Evolutionary conservation across 2,797 vertebrate species (phyloP), one percentile per base, ranked within the genome.

Genomic region (Loris lydekkerianus): DNA sequence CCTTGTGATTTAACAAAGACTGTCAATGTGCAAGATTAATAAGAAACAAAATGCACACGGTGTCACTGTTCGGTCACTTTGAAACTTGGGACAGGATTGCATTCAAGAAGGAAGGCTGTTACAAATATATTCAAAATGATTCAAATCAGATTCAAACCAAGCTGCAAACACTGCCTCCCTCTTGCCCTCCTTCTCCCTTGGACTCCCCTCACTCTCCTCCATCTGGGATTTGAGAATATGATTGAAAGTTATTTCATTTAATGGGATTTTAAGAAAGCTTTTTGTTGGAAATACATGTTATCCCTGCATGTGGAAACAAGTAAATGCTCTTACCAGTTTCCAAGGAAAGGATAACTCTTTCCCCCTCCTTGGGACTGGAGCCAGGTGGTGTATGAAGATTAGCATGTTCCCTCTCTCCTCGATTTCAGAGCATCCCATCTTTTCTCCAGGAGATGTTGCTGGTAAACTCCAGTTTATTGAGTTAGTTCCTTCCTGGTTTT

Each of bases 1-100:
- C 99, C 99, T 99, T 99, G 99, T 99, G 99, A 99, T 99, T 99
- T 99, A 99, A 99, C 99, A 99, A 99, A 99, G 99, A 99, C 99
- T 99, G 99, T 99, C 99, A 99, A 99, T 99, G 99, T 99, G 98
- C 98, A 99, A 99, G 99, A 99, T 99, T 99, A 99, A 99, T 99
- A 99, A 99, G 99, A 99, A 99, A 99, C 99, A 99, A 99, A 99
- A 99, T 99, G 99, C 99, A 99, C 99, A 99, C 98, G 98, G 99
- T 99, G 99, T 99, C 99, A 99, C 98, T 99, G 98, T 98, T 99
- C 99, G 99, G 99, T 99, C 99, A 99, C 99, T 99, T 98, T 99
- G 98, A 99, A 99, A 99, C 99, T 99, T 99, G 99, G 98, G 98
- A 98, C 98, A 98, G 98, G 97, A 97, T 98, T 97, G 97, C 91